These are phyloP conservation scores for Lepas anatifera DNA, from an alignment of 2,888 invertebrate species.

Conservation along the genomic window DNA sequence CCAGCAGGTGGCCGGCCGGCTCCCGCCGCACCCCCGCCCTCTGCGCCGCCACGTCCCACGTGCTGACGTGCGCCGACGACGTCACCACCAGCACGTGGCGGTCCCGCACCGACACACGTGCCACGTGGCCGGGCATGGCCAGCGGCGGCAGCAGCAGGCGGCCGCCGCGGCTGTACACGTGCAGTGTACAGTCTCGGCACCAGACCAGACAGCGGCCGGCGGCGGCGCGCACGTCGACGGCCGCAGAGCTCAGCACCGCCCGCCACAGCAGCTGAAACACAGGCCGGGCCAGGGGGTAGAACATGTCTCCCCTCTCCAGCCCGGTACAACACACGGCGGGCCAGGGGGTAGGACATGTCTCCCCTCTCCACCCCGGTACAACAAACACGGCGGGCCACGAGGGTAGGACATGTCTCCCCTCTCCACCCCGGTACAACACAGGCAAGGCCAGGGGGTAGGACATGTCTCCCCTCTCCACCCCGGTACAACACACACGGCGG, in stretches of 20 bases:
- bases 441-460: too few species aligned
- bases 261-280: neutral
- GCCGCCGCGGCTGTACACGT: neutral
- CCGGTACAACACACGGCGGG: too few species aligned
- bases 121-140: constrained; percentile 21
- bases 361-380: too few species aligned
- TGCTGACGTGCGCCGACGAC: constrained; percentile 19
- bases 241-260: neutral
- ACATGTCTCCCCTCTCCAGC: too few species aligned
- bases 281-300: too few species aligned
- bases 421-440: too few species aligned
- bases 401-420: too few species aligned
- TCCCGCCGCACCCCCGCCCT: neutral
- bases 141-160: constrained; percentile 20
- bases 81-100: constrained; percentile 21
- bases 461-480: too few species aligned
- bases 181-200: neutral
- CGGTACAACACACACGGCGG: too few species aligned
- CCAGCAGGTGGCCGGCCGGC: neutral
- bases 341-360: too few species aligned
- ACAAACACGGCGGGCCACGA: too few species aligned
- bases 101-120: constrained; percentile 21
- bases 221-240: neutral
- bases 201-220: neutral
- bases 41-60: constrained; percentile 20